Percentiles rank a stretch among this genome's conserved stretches.
phyloP scores from a whole-genome alignment of 2,888 invertebrate species.

The Diplolepis rosae region DNA sequence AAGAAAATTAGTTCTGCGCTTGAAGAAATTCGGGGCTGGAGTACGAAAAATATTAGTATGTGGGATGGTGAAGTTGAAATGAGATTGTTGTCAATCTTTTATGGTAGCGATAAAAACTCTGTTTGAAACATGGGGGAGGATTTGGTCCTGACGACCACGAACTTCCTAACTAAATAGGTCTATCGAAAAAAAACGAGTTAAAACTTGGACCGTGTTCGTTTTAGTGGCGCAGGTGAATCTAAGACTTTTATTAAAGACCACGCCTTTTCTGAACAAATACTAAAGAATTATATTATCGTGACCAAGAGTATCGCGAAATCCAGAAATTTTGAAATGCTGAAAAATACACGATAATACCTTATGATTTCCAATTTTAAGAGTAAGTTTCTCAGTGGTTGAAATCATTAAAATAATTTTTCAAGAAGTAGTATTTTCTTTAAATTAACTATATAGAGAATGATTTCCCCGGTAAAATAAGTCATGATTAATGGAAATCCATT shows the following conservation, averaged over 20 bases:
- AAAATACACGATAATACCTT: no score
- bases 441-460: no score
- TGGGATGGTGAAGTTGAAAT: constrained; percentile 41
- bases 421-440: no score
- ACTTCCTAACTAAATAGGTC: constrained; percentile 61
- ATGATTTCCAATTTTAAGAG: no score
- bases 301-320: not conserved
- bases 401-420: no score
- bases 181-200: constrained; percentile 53
- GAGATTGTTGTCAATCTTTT: constrained; percentile 59
- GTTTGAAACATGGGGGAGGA: constrained; percentile 34
- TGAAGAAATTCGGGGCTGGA: no score
- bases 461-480: no score
- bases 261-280: constrained; percentile 41
- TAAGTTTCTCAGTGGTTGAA: no score
- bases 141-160: constrained; percentile 40
- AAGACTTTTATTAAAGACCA: constrained; percentile 46
- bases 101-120: constrained; percentile 49
- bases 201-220: constrained; percentile 44
- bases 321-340: constrained; percentile 4
- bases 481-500: no score
- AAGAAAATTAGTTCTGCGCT: no score
- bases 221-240: constrained; percentile 42
- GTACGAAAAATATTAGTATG: not conserved
- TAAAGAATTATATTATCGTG: constrained; percentile 47